Evolutionary conservation across 2,888 invertebrate species (phyloP), one percentile per base, ranked within the genome.

Genomic region (Amblyteles armatorius): DNA sequence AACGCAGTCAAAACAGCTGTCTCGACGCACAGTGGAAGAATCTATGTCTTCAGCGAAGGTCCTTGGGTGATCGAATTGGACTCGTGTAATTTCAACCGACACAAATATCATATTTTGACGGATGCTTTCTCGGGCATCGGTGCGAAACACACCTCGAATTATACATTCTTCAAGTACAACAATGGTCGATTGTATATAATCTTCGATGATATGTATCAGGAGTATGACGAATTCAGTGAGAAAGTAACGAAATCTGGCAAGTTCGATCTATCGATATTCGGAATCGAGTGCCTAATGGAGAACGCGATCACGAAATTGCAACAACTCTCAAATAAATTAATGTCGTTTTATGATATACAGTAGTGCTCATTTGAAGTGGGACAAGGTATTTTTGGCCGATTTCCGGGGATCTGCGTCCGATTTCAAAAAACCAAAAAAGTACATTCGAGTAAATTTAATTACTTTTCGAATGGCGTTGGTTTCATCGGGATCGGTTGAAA

Each of bases 291-390:
- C 48, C 67, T 26, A 13, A 68, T 68, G 44, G 67, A 68, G n/a
- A 22, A 19, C 26, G 9, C 19, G 6, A n/a, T 68, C 13, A 22
- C 19, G 3, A 68, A 68, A 44, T 19, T 68, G 3, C 4, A 16
- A 9, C 2, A 11, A 4, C 40, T 68, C 19, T 19, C 67, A 1
- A 44, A 9, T 11, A 68, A 68, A 40, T 68, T 68, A 48, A 9
- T 68, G 19, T 22, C n/a, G 22, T 68, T 19, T 68, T 44, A 68
- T 11, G 44, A 68, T 68, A n/a, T n/a, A n/a, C n/a, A n/a, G n/a
- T n/a, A n/a, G n/a, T n/a, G n/a, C n/a, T n/a, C n/a, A n/a, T n/a
- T n/a, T n/a, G n/a, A n/a, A n/a, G n/a, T n/a, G n/a, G n/a, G n/a
- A n/a, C n/a, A n/a, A n/a, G n/a, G n/a, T n/a, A n/a, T n/a, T n/a